Conservation (phyloP, 2,113 vertebrate species). For the Shinisaurus crocodilurus region DNA sequence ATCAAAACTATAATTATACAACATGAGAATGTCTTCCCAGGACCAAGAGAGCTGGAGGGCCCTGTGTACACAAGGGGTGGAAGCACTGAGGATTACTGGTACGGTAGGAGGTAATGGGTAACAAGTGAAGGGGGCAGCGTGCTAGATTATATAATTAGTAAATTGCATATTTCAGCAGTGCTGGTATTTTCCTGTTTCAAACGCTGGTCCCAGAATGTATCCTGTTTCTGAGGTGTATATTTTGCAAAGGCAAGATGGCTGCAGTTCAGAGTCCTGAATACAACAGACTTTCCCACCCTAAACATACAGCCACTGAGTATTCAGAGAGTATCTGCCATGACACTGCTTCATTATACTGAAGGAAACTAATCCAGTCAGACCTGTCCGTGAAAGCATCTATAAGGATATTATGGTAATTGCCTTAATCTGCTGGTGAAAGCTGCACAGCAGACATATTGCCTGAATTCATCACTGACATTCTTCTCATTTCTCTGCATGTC, state of each 20-base stretch:
- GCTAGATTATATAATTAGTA: background rate
- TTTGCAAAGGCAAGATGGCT: background rate
- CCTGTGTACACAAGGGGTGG: slow-evolving; percentile 88
- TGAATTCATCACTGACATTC: slow-evolving; percentile 2
- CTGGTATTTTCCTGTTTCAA: background rate
- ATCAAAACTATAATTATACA: slow-evolving; percentile 99
- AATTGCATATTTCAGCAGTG: background rate
- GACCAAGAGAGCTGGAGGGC: slow-evolving; percentile 87
- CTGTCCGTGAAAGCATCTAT: slow-evolving; percentile 38
- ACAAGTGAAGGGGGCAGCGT: background rate
- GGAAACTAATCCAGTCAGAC: slow-evolving; percentile 15
- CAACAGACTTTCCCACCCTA: slow-evolving; percentile 10
- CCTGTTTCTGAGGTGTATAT: background rate
- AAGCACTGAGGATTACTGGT: slow-evolving; percentile 93
- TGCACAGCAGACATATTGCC: background rate
- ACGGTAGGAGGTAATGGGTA: slow-evolving; percentile 36
- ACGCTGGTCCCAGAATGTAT: slow-evolving; percentile 35
- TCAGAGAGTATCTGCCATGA: slow-evolving; percentile 15
- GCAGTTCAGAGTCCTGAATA: background rate
- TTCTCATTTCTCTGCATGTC: background rate
- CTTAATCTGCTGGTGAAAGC: slow-evolving; percentile 7
- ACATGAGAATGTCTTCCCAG: slow-evolving; percentile 93
- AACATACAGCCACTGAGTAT: slow-evolving; percentile 26
- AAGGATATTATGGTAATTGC: slow-evolving; percentile 39
- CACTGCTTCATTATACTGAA: slow-evolving; percentile 17